Percentiles rank a stretch among this genome's conserved stretches.
These are phyloP conservation scores for Bergia sp. DNA, from an alignment of 92 coral and sea anemone genomes.

Conservation along the genomic window DNA sequence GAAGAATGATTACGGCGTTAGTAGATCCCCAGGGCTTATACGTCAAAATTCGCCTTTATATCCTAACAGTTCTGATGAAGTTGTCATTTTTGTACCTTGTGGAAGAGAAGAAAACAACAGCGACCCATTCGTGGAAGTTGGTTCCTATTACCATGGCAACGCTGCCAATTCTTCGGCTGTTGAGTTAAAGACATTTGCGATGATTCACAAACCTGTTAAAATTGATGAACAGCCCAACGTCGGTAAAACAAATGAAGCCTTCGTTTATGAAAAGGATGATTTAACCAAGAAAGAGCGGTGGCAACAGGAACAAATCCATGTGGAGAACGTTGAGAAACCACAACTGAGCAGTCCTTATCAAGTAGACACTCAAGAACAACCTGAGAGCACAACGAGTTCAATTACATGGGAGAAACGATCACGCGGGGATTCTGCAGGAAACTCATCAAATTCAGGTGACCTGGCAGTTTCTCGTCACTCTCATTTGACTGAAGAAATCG, in stretches of 20 bases:
- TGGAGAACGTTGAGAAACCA: background rate
- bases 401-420: background rate
- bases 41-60: background rate
- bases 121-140: background rate
- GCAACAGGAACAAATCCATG: background rate
- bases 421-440: background rate
- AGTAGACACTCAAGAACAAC: background rate
- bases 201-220: background rate
- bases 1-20: constrained; percentile 8
- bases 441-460: background rate
- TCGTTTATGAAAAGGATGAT: background rate
- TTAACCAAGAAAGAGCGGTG: background rate
- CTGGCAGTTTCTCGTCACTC: background rate
- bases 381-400: background rate
- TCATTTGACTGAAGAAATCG: background rate
- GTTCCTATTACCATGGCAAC: background rate
- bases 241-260: constrained; percentile 6
- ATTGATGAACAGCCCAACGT: background rate
- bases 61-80: background rate
- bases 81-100: constrained; percentile 17
- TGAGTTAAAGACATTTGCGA: background rate
- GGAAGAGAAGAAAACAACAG: background rate
- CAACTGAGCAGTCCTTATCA: background rate
- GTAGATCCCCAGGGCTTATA: background rate
- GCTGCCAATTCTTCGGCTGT: background rate